Base-by-base conservation (phyloP, 2,888 invertebrate genomes). In the Phorcus lineatus region DNA sequence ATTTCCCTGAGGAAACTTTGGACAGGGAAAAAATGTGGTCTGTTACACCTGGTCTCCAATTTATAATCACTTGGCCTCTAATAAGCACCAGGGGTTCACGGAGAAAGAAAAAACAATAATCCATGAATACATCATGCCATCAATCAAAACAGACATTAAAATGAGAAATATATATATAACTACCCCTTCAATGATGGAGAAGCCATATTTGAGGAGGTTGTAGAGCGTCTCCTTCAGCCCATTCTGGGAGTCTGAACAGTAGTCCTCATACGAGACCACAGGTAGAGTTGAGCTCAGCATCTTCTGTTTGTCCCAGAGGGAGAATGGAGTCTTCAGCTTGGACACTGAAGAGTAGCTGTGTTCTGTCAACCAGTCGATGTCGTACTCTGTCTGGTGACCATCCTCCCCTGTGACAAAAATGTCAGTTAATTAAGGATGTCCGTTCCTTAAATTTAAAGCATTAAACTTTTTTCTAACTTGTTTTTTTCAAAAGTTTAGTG, bases 191-290 rank as follows among this genome's bases (percentile, higher is more conserved):
- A 88, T 84, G 40, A 86, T 54, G 36, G 83, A 82, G 75, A 90
- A 83, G 31, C 91, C 91, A 82, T 86, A 89, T 53, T 80, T 85
- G 19, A 87, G 40, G 6, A 91, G 74, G 74, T 86, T 85, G 4
- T 47, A 24, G 55, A 90, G 76, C 9, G 88, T 83, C 13, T 82
- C 74, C 55, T 82, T 81, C 24, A 89, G 80, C 0, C 87, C 88
- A 2, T 82, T 81, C 7, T 88, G 87, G 16, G 80, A 70, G 6
- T 80, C 77, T 84, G 88, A 80, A 47, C 86, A 83, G 6, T 86
- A 80, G 9, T 19, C 6, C 0, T 87, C 57, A 74, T 81, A 87
- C 0, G 80, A 70, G 4, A 88, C 86, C 6, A 79, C 17, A 11
- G 84, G 85, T 11, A 86, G 57, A 4, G 55, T n/a, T 28, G 82